phyloP scores from a whole-genome alignment of 2,113 vertebrate genomes.

The Plecturocebus donacophilus region DNA sequence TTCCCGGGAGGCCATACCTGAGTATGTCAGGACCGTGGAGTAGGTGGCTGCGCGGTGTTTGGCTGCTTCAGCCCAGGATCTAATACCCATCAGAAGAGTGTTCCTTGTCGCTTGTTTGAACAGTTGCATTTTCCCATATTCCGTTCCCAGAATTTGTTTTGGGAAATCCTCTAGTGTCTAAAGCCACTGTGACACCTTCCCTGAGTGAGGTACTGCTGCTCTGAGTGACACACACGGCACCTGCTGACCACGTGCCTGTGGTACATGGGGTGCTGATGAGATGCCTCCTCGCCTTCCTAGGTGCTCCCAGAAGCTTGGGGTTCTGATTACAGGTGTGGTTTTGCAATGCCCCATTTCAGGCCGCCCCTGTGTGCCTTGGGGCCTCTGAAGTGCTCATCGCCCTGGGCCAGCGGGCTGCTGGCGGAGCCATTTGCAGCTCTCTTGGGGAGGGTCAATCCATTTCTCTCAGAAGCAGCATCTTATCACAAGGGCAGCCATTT shows the following conservation, averaged over 20 bases:
- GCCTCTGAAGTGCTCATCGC: background rate
- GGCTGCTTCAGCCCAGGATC: background rate
- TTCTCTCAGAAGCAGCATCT: background rate
- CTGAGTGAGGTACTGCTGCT: background rate
- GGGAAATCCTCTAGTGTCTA: background rate
- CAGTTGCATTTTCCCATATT: rapidly evolving
- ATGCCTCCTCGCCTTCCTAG: too few relatives aligned
- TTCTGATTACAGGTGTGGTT: rapidly evolving
- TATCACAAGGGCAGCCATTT: background rate
- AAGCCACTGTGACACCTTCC: background rate
- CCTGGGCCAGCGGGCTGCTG: too few relatives aligned
- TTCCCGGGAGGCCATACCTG: background rate
- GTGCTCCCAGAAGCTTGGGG: rapidly evolving
- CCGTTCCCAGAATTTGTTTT: background rate
- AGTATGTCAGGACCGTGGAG: background rate
- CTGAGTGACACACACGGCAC: background rate
- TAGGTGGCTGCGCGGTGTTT: rapidly evolving
- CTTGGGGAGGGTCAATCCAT: rapidly evolving
- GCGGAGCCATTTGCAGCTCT: too few relatives aligned
- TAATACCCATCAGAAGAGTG: rapidly evolving
- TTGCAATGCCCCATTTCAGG: rapidly evolving
- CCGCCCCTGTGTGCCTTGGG: rapidly evolving
- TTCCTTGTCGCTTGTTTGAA: rapidly evolving
- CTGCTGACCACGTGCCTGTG: background rate
- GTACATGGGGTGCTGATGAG: background rate